These are phyloP conservation scores for Cerastis leucographa DNA, from an alignment of 2,888 invertebrate species.

Conservation along the genomic window DNA sequence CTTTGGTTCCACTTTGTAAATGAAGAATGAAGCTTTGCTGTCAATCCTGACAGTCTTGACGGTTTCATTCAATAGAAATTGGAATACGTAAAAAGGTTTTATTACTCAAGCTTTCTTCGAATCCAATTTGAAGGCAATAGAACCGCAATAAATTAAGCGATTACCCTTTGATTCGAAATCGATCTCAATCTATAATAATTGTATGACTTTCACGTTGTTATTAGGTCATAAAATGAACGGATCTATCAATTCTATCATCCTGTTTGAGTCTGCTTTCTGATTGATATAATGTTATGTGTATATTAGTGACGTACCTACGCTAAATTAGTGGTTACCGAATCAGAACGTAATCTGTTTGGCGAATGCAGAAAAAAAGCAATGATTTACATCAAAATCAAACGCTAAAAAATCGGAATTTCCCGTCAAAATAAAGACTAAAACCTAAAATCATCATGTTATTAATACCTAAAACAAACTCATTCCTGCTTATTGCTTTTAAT, in stretches of 20 bases:
- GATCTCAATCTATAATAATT: constrained; percentile 36
- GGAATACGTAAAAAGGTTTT: constrained; percentile 5
- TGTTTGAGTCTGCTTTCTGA: neutral
- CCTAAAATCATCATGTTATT: constrained; percentile 9
- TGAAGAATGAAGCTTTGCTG: constrained; percentile 10
- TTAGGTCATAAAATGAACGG: constrained; percentile 12
- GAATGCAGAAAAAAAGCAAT: neutral
- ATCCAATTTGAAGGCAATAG: constrained; percentile 48
- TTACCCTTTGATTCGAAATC: constrained; percentile 52
- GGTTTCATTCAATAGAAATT: neutral
- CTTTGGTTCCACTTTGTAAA: neutral
- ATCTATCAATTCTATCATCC: constrained; percentile 12
- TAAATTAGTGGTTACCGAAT: neutral
- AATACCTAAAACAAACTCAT: constrained; percentile 19
- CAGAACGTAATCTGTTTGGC: neutral
- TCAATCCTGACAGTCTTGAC: constrained; percentile 1
- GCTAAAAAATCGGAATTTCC: neutral
- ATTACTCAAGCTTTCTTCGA: constrained; percentile 28
- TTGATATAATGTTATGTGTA: neutral
- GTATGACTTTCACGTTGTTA: constrained; percentile 46
- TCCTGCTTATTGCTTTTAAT: constrained; percentile 27
- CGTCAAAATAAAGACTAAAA: constrained; percentile 1
- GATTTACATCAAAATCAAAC: neutral
- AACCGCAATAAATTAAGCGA: constrained; percentile 42
- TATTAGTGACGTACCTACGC: neutral